Evolutionary conservation across 2,113 vertebrate species (phyloP).

Genomic region (Alectura lathami): DNA sequence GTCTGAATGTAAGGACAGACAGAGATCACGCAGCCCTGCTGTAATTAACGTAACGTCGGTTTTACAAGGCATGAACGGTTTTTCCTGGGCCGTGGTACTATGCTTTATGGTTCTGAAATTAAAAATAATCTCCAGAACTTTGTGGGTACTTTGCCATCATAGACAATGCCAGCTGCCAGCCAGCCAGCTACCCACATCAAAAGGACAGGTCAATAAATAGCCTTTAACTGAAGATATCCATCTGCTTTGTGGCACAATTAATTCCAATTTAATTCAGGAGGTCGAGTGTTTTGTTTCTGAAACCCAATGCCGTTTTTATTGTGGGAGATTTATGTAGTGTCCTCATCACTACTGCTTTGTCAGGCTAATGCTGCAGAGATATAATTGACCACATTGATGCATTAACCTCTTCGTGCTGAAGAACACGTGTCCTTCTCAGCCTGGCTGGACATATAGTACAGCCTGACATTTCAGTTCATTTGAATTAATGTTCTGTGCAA

Average conservation of each 20-base stretch:
- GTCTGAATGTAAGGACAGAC: slow-evolving; percentile 27
- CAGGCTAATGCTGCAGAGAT: background rate
- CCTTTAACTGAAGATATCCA: slow-evolving; percentile 14
- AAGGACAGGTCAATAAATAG: slow-evolving; percentile 41
- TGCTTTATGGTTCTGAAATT: background rate
- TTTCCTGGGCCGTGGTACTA: background rate
- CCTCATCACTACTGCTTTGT: background rate
- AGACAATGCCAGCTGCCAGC: background rate
- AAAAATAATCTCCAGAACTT: background rate
- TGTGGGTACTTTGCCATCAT: background rate
- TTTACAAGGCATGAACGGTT: background rate
- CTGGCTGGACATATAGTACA: background rate
- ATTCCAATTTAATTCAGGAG: slow-evolving; percentile 12
- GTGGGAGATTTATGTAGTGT: background rate
- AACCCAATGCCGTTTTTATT: slow-evolving; percentile 34
- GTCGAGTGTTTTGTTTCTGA: slow-evolving; percentile 41
- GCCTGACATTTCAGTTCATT: slow-evolving; percentile 55
- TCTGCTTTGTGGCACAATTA: slow-evolving; percentile 34
- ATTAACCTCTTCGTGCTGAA: background rate
- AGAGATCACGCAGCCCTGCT: background rate
- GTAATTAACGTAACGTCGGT: background rate
- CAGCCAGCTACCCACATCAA: background rate
- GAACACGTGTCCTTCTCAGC: background rate
- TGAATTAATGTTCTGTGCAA: slow-evolving; percentile 58
- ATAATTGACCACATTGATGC: background rate